Percentiles rank a stretch among this genome's conserved stretches.
phyloP scores from a whole-genome alignment of 2,113 vertebrate genomes.

The Lethenteron camtschaticum region DNA sequence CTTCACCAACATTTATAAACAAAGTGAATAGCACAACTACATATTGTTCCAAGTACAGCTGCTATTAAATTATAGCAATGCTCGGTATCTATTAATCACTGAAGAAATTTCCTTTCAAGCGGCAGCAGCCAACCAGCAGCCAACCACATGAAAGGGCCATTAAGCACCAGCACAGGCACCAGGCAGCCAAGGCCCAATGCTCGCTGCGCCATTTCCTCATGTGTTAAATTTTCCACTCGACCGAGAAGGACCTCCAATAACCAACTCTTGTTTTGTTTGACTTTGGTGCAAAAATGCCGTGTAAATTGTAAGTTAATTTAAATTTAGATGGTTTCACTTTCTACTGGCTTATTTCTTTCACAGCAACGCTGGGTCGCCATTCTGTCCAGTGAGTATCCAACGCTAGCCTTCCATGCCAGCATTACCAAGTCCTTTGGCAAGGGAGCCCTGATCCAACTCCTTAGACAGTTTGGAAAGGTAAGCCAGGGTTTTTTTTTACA shows the following conservation, averaged over 20 bases:
- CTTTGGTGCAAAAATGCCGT: neutral
- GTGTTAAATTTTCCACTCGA: neutral
- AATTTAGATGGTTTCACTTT: neutral
- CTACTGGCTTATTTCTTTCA: constrained; percentile 7
- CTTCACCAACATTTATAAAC: too few relatives aligned
- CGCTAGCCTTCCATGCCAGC: constrained; percentile 85
- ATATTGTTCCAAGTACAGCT: too few relatives aligned
- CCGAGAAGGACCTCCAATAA: neutral
- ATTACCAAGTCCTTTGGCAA: constrained; percentile 94
- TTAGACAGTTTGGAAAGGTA: constrained; percentile 96
- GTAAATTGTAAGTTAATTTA: neutral
- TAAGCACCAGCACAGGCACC: too few relatives aligned
- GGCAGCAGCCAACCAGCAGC: too few relatives aligned
- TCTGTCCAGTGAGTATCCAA: constrained; percentile 73
- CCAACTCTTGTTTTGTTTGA: neutral
- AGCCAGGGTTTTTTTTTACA: neutral
- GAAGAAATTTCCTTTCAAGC: too few relatives aligned
- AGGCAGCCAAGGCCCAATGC: too few relatives aligned
- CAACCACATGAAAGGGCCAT: too few relatives aligned
- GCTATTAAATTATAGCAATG: too few relatives aligned
- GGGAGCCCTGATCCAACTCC: constrained; percentile 84
- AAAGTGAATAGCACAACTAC: too few relatives aligned
- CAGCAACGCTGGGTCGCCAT: constrained; percentile 87
- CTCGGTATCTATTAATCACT: too few relatives aligned
- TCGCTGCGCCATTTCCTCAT: too few relatives aligned